Percentiles rank a stretch among this genome's conserved stretches.
Conservation (phyloP, 2,797 vertebrate species). For the Sarcoramphus papa region DNA sequence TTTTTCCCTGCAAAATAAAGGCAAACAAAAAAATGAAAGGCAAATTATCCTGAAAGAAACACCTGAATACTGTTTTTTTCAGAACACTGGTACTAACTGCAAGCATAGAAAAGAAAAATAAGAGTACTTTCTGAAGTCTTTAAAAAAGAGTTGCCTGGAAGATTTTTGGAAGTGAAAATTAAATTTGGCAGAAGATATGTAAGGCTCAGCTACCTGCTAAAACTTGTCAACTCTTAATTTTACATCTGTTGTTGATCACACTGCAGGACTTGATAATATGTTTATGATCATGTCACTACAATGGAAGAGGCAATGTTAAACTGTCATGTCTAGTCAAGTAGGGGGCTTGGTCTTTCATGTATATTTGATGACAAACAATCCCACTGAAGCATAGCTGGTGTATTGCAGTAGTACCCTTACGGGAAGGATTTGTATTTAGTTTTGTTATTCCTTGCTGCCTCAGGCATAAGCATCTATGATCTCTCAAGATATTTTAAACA, state of each 20-base stretch:
- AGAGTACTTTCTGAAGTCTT: slow-evolving; percentile 10
- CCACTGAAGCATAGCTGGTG: slow-evolving; percentile 48
- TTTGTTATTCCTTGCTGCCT: slow-evolving; percentile 56
- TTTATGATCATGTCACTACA: slow-evolving; percentile 53
- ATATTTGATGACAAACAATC: slow-evolving; percentile 72
- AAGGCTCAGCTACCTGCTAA: slow-evolving; percentile 65
- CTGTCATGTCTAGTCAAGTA: slow-evolving; percentile 57
- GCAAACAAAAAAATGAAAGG: background rate
- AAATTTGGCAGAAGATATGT: slow-evolving; percentile 39
- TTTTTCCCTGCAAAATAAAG: background rate
- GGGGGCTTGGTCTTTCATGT: slow-evolving; percentile 60
- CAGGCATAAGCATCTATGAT: slow-evolving; percentile 52
- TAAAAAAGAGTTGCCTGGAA: slow-evolving; percentile 14
- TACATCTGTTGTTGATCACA: slow-evolving; percentile 69
- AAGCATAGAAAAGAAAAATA: background rate
- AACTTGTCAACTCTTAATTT: slow-evolving; percentile 68
- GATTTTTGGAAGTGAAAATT: slow-evolving; percentile 58
- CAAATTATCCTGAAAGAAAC: background rate
- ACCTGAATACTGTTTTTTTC: background rate
- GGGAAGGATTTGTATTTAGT: slow-evolving; percentile 1
- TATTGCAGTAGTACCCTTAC: background rate
- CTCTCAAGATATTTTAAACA: slow-evolving; percentile 46
- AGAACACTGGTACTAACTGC: background rate
- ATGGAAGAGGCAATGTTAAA: slow-evolving; percentile 57
- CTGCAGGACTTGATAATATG: slow-evolving; percentile 57